These are phyloP conservation scores for Lemur catta DNA, from an alignment of 2,797 vertebrate species.

Conservation along the genomic window DNA sequence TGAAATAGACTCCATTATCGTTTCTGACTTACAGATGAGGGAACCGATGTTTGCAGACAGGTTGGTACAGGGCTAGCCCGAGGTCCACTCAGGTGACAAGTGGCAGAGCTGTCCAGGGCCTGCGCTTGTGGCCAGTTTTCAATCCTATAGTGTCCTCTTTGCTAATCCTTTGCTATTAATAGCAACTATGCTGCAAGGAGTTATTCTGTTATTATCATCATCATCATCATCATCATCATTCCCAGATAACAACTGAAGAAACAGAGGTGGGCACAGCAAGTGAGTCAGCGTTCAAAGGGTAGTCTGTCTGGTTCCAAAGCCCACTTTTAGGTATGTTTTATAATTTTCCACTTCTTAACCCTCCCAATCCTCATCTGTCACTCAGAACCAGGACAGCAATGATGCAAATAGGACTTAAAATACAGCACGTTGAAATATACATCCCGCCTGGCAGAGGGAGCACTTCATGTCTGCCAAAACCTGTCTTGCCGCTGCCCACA, in stretches of 20 bases:
- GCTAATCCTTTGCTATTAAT: background rate
- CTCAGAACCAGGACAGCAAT: background rate
- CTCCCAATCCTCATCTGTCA: background rate
- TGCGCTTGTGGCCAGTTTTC: background rate
- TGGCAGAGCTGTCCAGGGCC: background rate
- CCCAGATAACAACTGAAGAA: background rate
- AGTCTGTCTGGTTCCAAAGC: background rate
- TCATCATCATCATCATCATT: background rate
- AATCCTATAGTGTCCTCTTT: background rate
- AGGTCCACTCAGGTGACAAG: background rate
- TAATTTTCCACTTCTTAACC: background rate
- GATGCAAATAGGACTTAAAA: conserved; percentile 27
- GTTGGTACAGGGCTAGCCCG: background rate
- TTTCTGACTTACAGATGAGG: background rate
- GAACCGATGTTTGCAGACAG: background rate
- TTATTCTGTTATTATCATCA: background rate
- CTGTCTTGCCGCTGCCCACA: background rate
- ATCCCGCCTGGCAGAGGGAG: background rate
- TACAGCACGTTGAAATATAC: background rate
- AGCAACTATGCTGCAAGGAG: background rate
- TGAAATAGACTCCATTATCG: background rate
- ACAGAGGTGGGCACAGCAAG: background rate
- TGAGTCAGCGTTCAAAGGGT: background rate
- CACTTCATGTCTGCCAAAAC: background rate
- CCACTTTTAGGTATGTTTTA: background rate